Percentiles rank a stretch among this genome's conserved stretches.
Evolutionary conservation across 2,797 vertebrate genomes (phyloP).

Genomic region (Philypnodon macrostomus): DNA sequence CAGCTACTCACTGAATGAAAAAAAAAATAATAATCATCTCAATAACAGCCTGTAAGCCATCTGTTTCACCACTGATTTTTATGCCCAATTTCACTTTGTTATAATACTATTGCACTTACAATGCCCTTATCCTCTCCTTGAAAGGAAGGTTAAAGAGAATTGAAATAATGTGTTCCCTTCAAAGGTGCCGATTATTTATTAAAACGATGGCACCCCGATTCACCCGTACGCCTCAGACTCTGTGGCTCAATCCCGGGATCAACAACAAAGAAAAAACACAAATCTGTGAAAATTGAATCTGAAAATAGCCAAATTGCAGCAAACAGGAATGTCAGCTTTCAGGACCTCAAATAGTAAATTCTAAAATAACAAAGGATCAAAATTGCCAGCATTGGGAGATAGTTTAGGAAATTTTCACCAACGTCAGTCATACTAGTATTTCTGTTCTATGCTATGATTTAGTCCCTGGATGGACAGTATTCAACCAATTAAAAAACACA

Average conservation of each 20-base stretch:
- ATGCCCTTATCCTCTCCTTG: slow-evolving; percentile 11
- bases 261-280: slow-evolving; percentile 13
- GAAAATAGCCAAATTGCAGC: slow-evolving; percentile 30
- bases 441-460: no score
- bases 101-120: neutral
- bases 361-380: no score
- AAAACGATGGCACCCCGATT: slow-evolving; percentile 24
- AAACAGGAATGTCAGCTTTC: no score
- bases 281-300: slow-evolving; percentile 20
- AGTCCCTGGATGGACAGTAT: no score
- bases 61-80: slow-evolving; percentile 8
- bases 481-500: no score
- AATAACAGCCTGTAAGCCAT: slow-evolving; percentile 19
- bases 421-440: no score
- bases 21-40: no score
- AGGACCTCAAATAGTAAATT: no score
- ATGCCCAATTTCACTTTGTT: slow-evolving; percentile 8
- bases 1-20: no score
- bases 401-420: no score
- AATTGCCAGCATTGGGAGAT: no score
- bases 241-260: slow-evolving; percentile 20
- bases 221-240: slow-evolving; percentile 13
- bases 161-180: slow-evolving; percentile 24
- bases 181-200: slow-evolving; percentile 51
- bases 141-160: slow-evolving; percentile 17